Conservation (phyloP, 1,140 invertebrate genomes). For the Heliothis virescens region DNA sequence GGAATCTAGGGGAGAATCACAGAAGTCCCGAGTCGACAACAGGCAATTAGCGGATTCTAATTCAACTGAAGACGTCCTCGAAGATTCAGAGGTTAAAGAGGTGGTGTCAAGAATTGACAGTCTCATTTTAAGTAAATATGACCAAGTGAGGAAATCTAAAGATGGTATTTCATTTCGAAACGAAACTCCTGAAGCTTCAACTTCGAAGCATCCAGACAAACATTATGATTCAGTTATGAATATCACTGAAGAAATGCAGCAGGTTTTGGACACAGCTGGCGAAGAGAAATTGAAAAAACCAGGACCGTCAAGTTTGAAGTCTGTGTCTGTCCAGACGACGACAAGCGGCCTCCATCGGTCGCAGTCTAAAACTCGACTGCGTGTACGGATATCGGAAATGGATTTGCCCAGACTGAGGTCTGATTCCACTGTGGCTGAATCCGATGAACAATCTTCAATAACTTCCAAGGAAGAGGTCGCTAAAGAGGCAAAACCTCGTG, state of each 20-base stretch:
- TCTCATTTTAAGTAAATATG: too few relatives aligned
- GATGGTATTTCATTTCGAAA: too few relatives aligned
- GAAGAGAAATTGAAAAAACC: constrained; percentile 40
- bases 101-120: too few relatives aligned
- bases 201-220: too few relatives aligned
- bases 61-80: too few relatives aligned
- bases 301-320: constrained; percentile 64
- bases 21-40: too few relatives aligned
- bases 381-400: constrained; percentile 54
- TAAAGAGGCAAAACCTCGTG: constrained; percentile 61
- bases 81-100: too few relatives aligned
- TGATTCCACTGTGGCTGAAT: not conserved
- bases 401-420: not conserved
- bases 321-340: constrained; percentile 62
- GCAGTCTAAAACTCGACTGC: not conserved
- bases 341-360: constrained; percentile 5
- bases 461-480: constrained; percentile 23
- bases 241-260: not conserved
- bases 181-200: too few relatives aligned
- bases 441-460: not conserved
- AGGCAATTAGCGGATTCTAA: too few relatives aligned
- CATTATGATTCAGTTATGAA: not conserved
- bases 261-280: not conserved
- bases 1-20: too few relatives aligned
- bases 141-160: too few relatives aligned